Evolutionary conservation across 2,797 vertebrate genomes (phyloP), one percentile per base, ranked within the genome.

Genomic region (Scleropages formosus): DNA sequence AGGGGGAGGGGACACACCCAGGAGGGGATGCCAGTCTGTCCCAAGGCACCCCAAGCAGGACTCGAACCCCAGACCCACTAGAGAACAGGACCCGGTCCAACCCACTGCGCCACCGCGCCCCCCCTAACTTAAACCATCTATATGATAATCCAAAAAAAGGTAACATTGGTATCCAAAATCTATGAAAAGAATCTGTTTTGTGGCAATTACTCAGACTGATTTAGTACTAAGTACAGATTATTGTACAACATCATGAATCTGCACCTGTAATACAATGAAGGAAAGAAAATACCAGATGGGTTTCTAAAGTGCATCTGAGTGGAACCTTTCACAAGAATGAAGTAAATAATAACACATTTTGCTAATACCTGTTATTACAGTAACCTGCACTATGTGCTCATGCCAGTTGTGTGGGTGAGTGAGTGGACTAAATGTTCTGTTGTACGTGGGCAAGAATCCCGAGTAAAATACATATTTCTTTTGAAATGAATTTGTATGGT

Each of bases 401-500:
- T 53, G 51, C 51, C 53, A 56, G 15, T 26, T 71, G 68, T 58
- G 68, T 71, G 68, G 68, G 68, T 58, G 68, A 53, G n/a, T 9
- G 20, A 71, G 68, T 71, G 68, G 68, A 71, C 51, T 18, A 51
- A 71, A 71, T 71, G 68, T 71, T 71, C 47, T 16, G 16, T 31
- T 58, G 68, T 51, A 16, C 26, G 47, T 27, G 53, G 68, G 68
- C 68, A 58, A 39, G 68, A 58, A 39, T 13, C 49, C 1, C 0
- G 15, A 47, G 47, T 39, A 51, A 71, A 71, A 71, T 31, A 15
- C 51, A 58, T 71, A 39, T 71, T 71, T 71, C 68, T 51, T 71
- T 71, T 71, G 51, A 71, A 56, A 20, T 71, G 68, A 71, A 51
- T 71, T 71, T 71, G 71, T 51, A 71, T 56, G 24, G 68, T 71